Base-by-base conservation (phyloP, 1,140 invertebrate genomes). In the Bombus sylvicola region DNA sequence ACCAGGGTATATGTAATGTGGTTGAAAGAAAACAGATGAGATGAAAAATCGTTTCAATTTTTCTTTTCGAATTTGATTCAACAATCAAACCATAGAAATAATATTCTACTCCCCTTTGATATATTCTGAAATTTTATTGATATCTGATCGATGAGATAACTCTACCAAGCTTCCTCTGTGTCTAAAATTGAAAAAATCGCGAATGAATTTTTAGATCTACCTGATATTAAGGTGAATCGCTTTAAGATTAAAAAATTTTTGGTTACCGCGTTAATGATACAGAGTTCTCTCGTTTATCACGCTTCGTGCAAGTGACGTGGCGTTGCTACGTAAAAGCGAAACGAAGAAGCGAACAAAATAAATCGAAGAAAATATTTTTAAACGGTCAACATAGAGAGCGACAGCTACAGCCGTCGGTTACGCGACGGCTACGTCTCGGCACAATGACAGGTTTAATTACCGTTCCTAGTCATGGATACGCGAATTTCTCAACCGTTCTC, bases 401-500 rank as follows among this genome's bases (percentile, higher is more conserved):
- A 86, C 83, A 79, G 64, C 53, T 69, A 86, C 72, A 57, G 57
- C 66, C 43, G 76, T 88, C 83, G 57, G 66, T 88, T 53, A n/a
- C 37, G 31, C 68, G 64, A 72, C 73, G 34, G 53, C 43, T 69
- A 18, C 18, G 41, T 77, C 81, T 78, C 85, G n/a, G 80, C 47
- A 41, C 85, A 81, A 90, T 90, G 89, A 89, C 89, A 90, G 89
- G 53, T 90, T 89, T 87, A 90, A 90, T 90, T 90, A 90, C 62
- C 76, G 39, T 77, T 59, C n/a, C 53, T 68, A 41, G 43, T 39
- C 64, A 18, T 57, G 68, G 34, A 62, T 43, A 62, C 47, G n/a
- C 47, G 47, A 76, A 85, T 86, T 86, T 80, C 85, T 80, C 47
- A 79, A 31, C 39, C 64, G n/a, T 68, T 39, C 64, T 78, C 15